Evolutionary conservation across 2,888 invertebrate genomes (phyloP), one percentile per base, ranked within the genome.

Genomic region (Merodon equestris): DNA sequence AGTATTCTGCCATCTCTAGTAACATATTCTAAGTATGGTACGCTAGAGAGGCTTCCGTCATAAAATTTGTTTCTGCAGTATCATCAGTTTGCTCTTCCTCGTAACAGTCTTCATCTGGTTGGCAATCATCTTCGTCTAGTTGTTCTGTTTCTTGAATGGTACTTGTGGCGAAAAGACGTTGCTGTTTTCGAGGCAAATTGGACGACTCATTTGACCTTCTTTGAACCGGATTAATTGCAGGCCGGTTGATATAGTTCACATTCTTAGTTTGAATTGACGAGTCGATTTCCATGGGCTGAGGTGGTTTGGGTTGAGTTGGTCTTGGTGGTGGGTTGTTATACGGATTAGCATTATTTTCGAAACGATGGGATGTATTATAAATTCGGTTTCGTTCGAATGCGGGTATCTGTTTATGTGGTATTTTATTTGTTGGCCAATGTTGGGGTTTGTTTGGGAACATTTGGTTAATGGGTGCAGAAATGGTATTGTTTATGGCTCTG

Each of bases 241-340:
- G 56, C 42, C 34, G 44, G 17, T 56, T 56, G 19, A 56, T 56
- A 10, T 56, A 56, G 40, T 56, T 56, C 36, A 42, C 40, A 4
- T 18, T 38, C 15, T 54, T 56, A 19, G 27, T 56, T 27, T 56
- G 44, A 56, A 42, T n/a, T 9, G 27, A 48, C 36, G 36, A 5
- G 50, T 50, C 51, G 40, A 40, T 40, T n/a, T 40, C 40, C 40
- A 40, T 50, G 19, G 50, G 19, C 54, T 56, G 40, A 14, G 56
- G 12, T 27, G 19, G 56, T n/a, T 56, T 40, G 38, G 42, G 61
- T 19, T n/a, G n/a, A n/a, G n/a, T n/a, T 61, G 40, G 38, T 17
- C 60, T 60, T 61, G 61, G 61, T 9, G 60, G 60, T 48, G 19
- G 38, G 50, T 34, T 50, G n/a, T 38, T 40, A 14, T 61, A 18